phyloP scores from a whole-genome alignment of 2,797 vertebrate genomes.

The Melopsittacus undulatus region DNA sequence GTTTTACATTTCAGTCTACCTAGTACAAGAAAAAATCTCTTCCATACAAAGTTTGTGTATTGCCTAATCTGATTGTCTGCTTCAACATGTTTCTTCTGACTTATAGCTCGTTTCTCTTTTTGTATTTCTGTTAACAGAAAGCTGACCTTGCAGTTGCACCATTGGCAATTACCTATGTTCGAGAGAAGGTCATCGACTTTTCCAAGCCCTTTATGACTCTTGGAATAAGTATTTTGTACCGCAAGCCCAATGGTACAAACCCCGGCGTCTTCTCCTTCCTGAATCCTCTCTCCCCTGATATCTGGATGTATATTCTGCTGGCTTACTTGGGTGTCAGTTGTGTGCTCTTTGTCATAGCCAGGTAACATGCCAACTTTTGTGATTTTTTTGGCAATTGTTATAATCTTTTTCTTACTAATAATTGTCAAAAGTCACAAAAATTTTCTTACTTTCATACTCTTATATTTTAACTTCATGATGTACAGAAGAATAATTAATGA shows the following conservation, averaged over 20 bases:
- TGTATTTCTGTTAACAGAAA: conserved; percentile 91
- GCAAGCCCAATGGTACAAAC: conserved; percentile 99
- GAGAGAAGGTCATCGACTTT: conserved; percentile 99
- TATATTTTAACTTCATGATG: conserved; percentile 54
- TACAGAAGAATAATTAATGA: conserved; percentile 39
- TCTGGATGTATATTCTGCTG: conserved; percentile 99
- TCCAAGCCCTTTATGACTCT: conserved; percentile 99
- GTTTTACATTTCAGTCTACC: conserved; percentile 76
- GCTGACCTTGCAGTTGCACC: conserved; percentile 99
- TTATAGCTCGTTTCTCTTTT: conserved; percentile 71
- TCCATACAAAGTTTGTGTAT: conserved; percentile 77
- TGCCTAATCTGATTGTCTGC: conserved; percentile 81
- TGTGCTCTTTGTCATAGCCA: conserved; percentile 99
- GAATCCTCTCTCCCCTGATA: conserved; percentile 99
- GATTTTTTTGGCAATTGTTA: conserved; percentile 88
- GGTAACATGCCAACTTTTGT: conserved; percentile 95
- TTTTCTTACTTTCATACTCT: conserved; percentile 67
- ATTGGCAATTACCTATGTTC: conserved; percentile 95
- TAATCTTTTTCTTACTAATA: conserved; percentile 76
- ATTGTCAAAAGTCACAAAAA: conserved; percentile 87
- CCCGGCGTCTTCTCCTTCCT: conserved; percentile 99
- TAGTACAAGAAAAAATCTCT: conserved; percentile 66
- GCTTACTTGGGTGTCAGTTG: conserved; percentile 99
- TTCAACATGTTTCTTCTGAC: conserved; percentile 75
- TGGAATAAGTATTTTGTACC: conserved; percentile 99